Conservation (phyloP, 2,797 vertebrate species). For the Synanceia verrucosa region DNA sequence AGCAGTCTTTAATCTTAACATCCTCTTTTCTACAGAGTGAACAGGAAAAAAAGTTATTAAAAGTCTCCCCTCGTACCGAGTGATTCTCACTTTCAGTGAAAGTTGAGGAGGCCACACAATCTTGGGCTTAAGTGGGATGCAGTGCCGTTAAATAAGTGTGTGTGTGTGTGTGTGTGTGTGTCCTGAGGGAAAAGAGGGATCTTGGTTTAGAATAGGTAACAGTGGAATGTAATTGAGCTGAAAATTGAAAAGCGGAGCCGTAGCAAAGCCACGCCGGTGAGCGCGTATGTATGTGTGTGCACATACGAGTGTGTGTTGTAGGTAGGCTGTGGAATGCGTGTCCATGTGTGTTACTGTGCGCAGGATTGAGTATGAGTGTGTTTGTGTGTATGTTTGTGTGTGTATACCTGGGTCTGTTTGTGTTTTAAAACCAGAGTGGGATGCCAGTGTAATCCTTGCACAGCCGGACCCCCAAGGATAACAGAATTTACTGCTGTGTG, state of each 20-base stretch:
- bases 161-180: constrained; percentile 34
- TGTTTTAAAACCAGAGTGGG: constrained; percentile 72
- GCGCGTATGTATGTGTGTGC: constrained; percentile 8
- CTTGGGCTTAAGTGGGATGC: constrained; percentile 66
- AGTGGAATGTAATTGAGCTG: constrained; percentile 84
- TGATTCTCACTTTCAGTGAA: constrained; percentile 52
- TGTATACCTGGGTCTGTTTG: constrained; percentile 63
- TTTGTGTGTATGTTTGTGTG: constrained; percentile 10
- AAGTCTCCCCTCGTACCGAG: constrained; percentile 31
- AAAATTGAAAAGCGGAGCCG: constrained; percentile 82
- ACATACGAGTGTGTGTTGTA: constrained; percentile 17
- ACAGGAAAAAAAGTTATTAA: constrained; percentile 38
- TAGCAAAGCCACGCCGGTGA: constrained; percentile 68
- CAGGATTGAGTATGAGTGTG: neutral
- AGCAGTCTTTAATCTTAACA: constrained; percentile 2
- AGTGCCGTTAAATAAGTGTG: constrained; percentile 54
- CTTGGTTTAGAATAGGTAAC: constrained; percentile 73
- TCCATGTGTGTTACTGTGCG: constrained; percentile 17
- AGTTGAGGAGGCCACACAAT: constrained; percentile 57
- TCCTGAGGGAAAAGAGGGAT: constrained; percentile 64
- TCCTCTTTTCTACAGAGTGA: constrained; percentile 4
- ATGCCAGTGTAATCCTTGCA: constrained; percentile 77
- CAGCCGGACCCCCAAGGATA: constrained; percentile 72
- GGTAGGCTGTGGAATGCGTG: constrained; percentile 33
- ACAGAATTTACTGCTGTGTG: constrained; percentile 73